phyloP scores from a whole-genome alignment of 2,113 vertebrate genomes.

The Tauraco erythrolophus region DNA sequence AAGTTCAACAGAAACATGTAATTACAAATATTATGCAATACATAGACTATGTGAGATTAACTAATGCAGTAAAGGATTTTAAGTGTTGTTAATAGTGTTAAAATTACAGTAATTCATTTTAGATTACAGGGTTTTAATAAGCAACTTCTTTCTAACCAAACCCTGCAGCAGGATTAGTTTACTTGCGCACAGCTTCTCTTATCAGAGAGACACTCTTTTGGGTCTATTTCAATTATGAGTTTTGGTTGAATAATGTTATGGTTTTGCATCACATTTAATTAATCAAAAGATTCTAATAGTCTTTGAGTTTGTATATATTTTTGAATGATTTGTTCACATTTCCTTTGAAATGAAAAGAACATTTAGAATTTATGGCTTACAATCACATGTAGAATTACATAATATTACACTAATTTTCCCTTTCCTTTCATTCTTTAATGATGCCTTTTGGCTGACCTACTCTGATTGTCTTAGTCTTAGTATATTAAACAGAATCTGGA shows the following conservation, averaged over 20 bases:
- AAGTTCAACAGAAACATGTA: not conserved
- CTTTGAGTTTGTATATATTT: not conserved
- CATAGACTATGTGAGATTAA: not conserved
- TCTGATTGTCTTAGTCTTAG: not conserved
- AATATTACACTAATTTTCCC: not conserved
- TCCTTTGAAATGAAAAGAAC: not conserved
- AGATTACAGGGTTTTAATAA: not conserved
- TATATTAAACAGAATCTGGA: not conserved
- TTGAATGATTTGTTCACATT: not conserved
- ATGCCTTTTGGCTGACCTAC: not conserved
- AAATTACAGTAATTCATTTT: not conserved
- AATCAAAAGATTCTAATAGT: not conserved
- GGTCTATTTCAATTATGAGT: not conserved
- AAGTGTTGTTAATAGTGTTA: not conserved
- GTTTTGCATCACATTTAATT: not conserved
- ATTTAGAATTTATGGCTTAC: not conserved
- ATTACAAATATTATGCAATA: not conserved
- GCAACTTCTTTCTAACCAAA: not conserved
- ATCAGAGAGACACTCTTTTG: not conserved
- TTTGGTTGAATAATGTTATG: accelerated
- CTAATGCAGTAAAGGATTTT: not conserved
- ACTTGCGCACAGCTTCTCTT: not conserved
- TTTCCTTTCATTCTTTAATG: not conserved
- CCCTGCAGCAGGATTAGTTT: not conserved
- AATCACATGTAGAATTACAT: not conserved